Conservation (phyloP, 1,140 invertebrate genomes). For the Aphidius ervi region DNA sequence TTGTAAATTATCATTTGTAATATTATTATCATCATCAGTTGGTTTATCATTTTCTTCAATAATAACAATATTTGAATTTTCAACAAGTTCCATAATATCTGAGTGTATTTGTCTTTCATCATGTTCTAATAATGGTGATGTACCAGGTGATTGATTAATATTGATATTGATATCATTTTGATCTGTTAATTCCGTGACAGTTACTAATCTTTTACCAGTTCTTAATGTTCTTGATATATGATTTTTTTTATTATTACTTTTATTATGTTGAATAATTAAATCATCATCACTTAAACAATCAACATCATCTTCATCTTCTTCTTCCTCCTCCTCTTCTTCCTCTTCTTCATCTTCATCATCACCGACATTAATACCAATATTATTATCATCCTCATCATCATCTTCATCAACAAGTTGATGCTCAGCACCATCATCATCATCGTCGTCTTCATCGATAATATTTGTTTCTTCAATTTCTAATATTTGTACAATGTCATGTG, state of each 20-base stretch:
- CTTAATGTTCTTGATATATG: constrained; percentile 41
- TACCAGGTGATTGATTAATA: constrained; percentile 48
- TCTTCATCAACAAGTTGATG: not conserved
- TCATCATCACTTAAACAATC: constrained; percentile 41
- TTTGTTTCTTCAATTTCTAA: constrained; percentile 44
- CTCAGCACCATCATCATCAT: not conserved
- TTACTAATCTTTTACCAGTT: constrained; percentile 38
- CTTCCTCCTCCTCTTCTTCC: not conserved
- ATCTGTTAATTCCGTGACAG: constrained; percentile 54
- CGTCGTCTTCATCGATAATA: too few relatives aligned
- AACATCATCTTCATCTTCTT: constrained; percentile 37
- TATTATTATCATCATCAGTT: constrained; percentile 59
- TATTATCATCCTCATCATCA: constrained; percentile 11
- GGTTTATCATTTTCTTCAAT: constrained; percentile 59
- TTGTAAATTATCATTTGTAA: constrained; percentile 61
- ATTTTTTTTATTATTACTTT: constrained; percentile 39
- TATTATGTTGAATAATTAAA: constrained; percentile 31
- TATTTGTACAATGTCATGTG: constrained; percentile 48
- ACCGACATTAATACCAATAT: not conserved
- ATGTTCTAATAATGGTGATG: constrained; percentile 39
- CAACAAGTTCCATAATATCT: constrained; percentile 48
- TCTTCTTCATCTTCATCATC: constrained; percentile 28
- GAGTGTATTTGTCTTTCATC: constrained; percentile 39
- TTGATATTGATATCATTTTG: constrained; percentile 50
- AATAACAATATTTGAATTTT: constrained; percentile 61